phyloP scores from a whole-genome alignment of 1,140 invertebrate species.

The Thaumetopoea pityocampa region DNA sequence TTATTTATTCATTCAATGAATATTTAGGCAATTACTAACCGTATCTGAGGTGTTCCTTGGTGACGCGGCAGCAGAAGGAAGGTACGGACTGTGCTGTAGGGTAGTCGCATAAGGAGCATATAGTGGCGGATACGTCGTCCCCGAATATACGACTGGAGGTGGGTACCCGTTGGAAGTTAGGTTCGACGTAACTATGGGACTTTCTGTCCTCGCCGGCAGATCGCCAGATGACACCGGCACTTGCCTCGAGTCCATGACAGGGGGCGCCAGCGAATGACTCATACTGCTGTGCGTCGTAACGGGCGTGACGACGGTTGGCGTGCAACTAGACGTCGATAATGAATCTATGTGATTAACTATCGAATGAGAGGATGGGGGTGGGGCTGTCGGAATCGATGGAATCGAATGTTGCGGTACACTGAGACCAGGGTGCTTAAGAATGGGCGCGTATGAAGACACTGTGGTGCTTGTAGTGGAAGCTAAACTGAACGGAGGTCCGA shows the following conservation, averaged over 20 bases:
- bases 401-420: slow-evolving; percentile 37
- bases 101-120: slow-evolving; percentile 84
- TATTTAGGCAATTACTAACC: no score
- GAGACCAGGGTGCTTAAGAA: slow-evolving; percentile 49
- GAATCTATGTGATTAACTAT: slow-evolving; percentile 42
- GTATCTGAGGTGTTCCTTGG: slow-evolving; percentile 79
- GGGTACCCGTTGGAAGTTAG: slow-evolving; percentile 55
- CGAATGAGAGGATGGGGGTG: slow-evolving; percentile 42
- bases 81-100: slow-evolving; percentile 80
- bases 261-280: slow-evolving; percentile 36
- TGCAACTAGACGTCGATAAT: slow-evolving; percentile 32
- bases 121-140: slow-evolving; percentile 81
- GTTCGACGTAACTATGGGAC: slow-evolving; percentile 32
- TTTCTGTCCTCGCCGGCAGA: slow-evolving; percentile 35
- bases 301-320: slow-evolving; percentile 36
- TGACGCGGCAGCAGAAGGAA: slow-evolving; percentile 80
- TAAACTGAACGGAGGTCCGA: slow-evolving; percentile 37
- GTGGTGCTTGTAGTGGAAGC: slow-evolving; percentile 46
- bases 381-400: slow-evolving; percentile 29
- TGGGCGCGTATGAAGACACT: slow-evolving; percentile 34
- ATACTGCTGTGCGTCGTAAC: slow-evolving; percentile 29
- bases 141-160: slow-evolving; percentile 74
- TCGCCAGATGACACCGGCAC: slow-evolving; percentile 34
- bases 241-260: slow-evolving; percentile 48
- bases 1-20: no score